phyloP scores from a whole-genome alignment of 2,113 vertebrate genomes.

The Strix uralensis region DNA sequence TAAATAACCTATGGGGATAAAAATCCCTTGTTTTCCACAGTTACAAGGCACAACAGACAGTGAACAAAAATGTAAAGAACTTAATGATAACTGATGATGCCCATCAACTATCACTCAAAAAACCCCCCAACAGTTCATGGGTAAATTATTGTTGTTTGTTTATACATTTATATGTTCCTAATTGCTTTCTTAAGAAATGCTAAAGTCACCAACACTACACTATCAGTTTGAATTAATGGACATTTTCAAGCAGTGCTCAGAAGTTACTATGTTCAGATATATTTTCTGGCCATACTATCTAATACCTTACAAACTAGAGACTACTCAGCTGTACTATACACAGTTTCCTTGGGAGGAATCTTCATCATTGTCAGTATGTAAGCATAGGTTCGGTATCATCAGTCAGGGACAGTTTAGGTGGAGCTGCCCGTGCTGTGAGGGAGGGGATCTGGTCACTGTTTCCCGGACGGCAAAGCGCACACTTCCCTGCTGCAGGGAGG shows the following conservation, averaged over 20 bases:
- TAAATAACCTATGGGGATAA: background rate
- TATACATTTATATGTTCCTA: background rate
- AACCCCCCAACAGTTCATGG: background rate
- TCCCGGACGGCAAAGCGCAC: fast-evolving
- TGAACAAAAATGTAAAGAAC: background rate
- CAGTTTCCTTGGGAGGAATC: background rate
- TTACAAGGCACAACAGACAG: background rate
- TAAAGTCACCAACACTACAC: background rate
- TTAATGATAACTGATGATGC: background rate
- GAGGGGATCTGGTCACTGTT: background rate
- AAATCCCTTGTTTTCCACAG: background rate
- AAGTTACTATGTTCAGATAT: background rate
- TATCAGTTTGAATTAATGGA: background rate
- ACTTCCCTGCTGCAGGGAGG: background rate
- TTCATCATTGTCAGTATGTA: background rate
- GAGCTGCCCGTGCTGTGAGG: background rate
- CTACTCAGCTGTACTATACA: background rate
- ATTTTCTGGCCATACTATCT: background rate
- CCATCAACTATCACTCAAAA: background rate
- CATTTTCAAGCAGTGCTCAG: background rate
- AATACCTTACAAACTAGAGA: background rate
- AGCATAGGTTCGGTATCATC: background rate
- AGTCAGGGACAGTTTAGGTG: background rate
- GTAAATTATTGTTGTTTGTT: background rate
- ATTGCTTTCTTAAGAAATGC: background rate